Base-by-base conservation (phyloP, 2,113 vertebrate species). In the Forbesichthys papilliferus region DNA sequence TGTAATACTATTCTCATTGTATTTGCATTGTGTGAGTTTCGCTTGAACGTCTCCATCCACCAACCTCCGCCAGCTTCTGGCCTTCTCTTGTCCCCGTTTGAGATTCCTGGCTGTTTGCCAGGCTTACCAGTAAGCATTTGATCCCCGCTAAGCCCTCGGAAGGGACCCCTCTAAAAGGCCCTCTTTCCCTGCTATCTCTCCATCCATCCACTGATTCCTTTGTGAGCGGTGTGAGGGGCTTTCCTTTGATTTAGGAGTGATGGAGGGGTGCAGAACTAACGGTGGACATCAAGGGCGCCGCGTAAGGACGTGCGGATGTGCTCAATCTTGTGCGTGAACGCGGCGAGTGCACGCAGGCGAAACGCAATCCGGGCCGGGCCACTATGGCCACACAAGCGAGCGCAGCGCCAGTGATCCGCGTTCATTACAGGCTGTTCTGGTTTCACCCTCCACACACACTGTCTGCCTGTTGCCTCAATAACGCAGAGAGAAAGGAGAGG, bases 401-500 rank as follows among this genome's bases (percentile, higher is more conserved):
- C 36, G 59, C 58, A 61, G 63, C 64, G 73, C 86, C 79, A 71
- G 8, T 80, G 60, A 80, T 75, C 55, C 61, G 68, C 70, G 71
- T 69, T 74, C 47, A 27, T 27, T 27, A 27, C 27, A 60, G 72
- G 49, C 70, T 68, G 75, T 82, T 86, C 90, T 64, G 75, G 90
- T 94, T 91, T 89, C 90, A 92, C 90, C 86, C 90, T 87, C 74
- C 81, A 90, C 85, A 86, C 85, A 86, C 60, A 88, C 80, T 90
- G 91, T 86, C 84, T 62, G 57, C 83, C 71, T 83, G 91, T 92
- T 93, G 91, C 91, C 79, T 85, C 89, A 79, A 86, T 36, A 81
- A 86, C 66, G 74, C 68, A 11, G 62, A 83, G 66, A 68, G 69
- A 76, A 75, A 51, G 33, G 20, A 64, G 54, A 49, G 51, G 68